Conservation (phyloP, 2,113 vertebrate genomes). For the Nannospalax galili region DNA sequence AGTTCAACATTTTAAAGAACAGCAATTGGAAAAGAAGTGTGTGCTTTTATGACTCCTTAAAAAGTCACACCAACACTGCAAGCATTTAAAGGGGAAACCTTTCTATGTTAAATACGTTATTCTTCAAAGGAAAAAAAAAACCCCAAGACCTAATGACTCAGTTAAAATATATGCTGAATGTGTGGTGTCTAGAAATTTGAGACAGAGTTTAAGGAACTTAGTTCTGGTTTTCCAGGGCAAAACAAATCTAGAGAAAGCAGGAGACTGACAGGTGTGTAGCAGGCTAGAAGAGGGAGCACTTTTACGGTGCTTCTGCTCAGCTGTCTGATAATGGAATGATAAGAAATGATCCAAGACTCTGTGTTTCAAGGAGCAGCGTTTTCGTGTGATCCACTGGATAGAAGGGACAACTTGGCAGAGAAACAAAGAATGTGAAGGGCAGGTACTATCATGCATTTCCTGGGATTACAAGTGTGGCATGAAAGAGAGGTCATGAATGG, state of each 20-base stretch:
- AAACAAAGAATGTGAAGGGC: not conserved
- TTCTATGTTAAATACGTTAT: not conserved
- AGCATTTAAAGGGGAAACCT: not conserved
- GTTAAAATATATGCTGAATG: not conserved
- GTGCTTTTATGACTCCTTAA: not conserved
- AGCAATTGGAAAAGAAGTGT: not conserved
- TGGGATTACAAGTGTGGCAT: not conserved
- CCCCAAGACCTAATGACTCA: not conserved
- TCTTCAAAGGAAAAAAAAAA: not conserved
- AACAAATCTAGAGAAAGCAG: not conserved
- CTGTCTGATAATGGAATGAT: not conserved
- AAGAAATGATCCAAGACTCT: not conserved
- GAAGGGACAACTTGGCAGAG: not conserved
- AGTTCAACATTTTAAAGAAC: not conserved
- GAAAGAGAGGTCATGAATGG: not conserved
- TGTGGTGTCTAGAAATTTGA: not conserved
- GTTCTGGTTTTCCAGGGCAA: not conserved
- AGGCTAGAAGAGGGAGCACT: not conserved
- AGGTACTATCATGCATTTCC: not conserved
- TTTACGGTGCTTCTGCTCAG: not conserved
- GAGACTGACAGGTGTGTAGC: not conserved
- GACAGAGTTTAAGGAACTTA: accelerated
- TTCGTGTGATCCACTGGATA: no score
- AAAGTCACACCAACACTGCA: not conserved
- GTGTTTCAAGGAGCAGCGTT: not conserved